Evolutionary conservation across 2,113 vertebrate genomes (phyloP).

Genomic region (Antechinus flavipes): DNA sequence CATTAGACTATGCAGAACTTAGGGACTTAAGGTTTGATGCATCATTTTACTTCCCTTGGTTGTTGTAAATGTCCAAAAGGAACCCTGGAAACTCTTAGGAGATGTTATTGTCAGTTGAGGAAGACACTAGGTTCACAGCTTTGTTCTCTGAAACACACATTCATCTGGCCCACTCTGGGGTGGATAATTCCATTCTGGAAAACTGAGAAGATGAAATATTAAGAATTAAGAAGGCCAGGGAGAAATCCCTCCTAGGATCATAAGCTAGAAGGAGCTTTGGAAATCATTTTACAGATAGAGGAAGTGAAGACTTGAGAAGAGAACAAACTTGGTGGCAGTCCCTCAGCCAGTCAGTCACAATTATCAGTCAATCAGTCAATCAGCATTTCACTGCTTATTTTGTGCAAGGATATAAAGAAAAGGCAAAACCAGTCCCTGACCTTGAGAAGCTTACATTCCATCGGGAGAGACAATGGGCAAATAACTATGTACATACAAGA

Average conservation of each 20-base stretch:
- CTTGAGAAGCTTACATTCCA: neutral
- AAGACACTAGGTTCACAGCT: slow-evolving; percentile 52
- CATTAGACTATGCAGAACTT: neutral
- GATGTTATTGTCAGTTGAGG: slow-evolving; percentile 67
- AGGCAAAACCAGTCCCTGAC: neutral
- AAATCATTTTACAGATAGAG: neutral
- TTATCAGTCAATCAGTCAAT: neutral
- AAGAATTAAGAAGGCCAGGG: slow-evolving; percentile 31
- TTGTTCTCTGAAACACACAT: slow-evolving; percentile 57
- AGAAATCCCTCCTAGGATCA: slow-evolving; percentile 53
- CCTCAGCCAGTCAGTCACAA: neutral
- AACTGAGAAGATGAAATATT: slow-evolving; percentile 59
- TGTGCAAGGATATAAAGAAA: neutral
- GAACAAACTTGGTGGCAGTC: neutral
- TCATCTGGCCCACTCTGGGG: neutral
- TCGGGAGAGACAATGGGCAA: neutral
- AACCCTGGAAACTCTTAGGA: slow-evolving; percentile 20
- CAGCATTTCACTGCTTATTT: neutral
- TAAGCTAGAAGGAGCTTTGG: neutral
- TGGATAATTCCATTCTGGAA: neutral
- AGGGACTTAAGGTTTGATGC: neutral
- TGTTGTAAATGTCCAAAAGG: neutral
- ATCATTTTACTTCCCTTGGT: neutral
- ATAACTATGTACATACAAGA: neutral
- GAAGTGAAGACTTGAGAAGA: neutral